These are phyloP conservation scores for Parnassius smintheus DNA, from an alignment of 2,888 invertebrate species.

Conservation along the genomic window DNA sequence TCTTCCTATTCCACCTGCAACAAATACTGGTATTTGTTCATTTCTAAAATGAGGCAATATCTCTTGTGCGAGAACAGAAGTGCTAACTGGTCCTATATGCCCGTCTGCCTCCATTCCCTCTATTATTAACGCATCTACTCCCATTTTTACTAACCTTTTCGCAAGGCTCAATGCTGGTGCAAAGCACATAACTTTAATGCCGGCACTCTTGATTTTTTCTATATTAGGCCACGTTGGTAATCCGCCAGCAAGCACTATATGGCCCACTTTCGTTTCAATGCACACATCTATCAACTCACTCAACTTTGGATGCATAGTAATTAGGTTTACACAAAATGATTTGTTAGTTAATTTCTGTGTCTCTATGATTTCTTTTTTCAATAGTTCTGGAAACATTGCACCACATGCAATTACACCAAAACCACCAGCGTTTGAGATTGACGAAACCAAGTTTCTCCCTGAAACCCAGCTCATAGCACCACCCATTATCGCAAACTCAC, in stretches of 20 bases:
- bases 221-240: constrained; percentile 19
- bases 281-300: constrained; percentile 22
- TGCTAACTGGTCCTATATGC: too few relatives aligned
- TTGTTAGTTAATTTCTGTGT: constrained; percentile 20
- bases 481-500: constrained; percentile 21
- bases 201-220: constrained; percentile 19
- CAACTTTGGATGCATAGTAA: constrained; percentile 22
- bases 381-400: constrained; percentile 17
- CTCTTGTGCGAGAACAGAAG: neutral
- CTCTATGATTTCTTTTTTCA: constrained; percentile 8
- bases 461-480: constrained; percentile 22
- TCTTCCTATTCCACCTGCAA: constrained; percentile 23
- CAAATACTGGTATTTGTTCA: constrained; percentile 18
- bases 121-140: constrained; percentile 23
- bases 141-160: constrained; percentile 22
- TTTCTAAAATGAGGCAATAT: constrained; percentile 21
- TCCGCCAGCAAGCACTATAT: constrained; percentile 19
- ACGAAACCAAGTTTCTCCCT: constrained; percentile 19
- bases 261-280: constrained; percentile 20
- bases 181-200: constrained; percentile 21
- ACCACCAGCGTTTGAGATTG: constrained; percentile 21
- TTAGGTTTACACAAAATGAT: constrained; percentile 19
- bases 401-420: constrained; percentile 20
- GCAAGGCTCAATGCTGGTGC: constrained; percentile 22
- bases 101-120: constrained; percentile 7